phyloP scores from a whole-genome alignment of 2,113 vertebrate species.

The Callaeas wilsoni region DNA sequence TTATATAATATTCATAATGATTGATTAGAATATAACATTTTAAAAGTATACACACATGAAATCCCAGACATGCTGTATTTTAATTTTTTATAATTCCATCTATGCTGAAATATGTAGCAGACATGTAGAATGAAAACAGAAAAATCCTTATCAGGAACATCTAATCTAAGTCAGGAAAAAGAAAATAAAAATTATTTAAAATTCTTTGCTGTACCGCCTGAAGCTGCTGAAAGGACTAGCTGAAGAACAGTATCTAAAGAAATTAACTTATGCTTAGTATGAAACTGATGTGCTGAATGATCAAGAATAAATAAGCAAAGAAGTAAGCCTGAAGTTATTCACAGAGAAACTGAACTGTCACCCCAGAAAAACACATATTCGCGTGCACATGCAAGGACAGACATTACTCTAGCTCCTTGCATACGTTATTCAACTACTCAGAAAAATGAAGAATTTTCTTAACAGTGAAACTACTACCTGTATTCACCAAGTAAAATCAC shows the following conservation, averaged over 20 bases:
- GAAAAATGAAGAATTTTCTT: neutral
- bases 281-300: neutral
- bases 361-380: neutral
- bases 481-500: neutral
- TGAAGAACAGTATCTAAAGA: neutral
- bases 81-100: neutral
- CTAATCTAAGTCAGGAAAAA: neutral
- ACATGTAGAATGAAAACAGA: neutral
- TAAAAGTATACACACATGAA: neutral
- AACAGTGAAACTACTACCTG: neutral
- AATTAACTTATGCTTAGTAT: neutral
- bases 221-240: neutral
- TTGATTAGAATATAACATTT: neutral
- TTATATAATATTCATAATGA: neutral
- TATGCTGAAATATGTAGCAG: neutral
- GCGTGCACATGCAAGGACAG: fast-evolving
- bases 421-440: neutral
- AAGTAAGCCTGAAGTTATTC: neutral
- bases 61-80: neutral
- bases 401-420: neutral
- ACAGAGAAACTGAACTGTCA: neutral
- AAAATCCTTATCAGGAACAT: neutral
- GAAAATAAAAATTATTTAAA: neutral
- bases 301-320: neutral
- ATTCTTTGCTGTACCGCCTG: neutral